Percentiles rank a stretch among this genome's conserved stretches.
Evolutionary conservation across 2,888 invertebrate genomes (phyloP).

Genomic region (Venusia cambrica): DNA sequence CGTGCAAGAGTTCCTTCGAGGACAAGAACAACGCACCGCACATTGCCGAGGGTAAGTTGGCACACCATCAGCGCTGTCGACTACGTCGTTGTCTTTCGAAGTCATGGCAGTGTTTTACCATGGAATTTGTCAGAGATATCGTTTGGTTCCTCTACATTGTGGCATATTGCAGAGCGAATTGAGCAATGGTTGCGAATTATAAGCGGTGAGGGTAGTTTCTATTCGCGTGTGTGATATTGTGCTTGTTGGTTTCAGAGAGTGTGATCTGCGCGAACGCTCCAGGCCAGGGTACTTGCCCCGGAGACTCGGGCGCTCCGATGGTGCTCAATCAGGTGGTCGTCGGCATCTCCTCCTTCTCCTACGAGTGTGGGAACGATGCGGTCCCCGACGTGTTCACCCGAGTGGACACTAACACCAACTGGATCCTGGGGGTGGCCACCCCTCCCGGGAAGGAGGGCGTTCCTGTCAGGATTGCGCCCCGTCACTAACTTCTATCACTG

Average conservation of each 20-base stretch:
- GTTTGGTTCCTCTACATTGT: no score
- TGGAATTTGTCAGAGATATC: no score
- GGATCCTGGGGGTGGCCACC: constrained; percentile 49
- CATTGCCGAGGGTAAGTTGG: constrained; percentile 51
- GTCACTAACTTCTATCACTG: no score
- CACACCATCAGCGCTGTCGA: no score
- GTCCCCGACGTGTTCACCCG: constrained; percentile 52
- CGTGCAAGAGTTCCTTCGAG: constrained; percentile 37
- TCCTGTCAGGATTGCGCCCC: constrained; percentile 10
- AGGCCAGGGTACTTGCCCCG: constrained; percentile 45
- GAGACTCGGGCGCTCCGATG: constrained; percentile 60
- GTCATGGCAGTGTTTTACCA: no score
- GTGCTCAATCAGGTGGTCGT: constrained; percentile 38
- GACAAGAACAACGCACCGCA: constrained; percentile 21
- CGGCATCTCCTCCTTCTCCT: constrained; percentile 43
- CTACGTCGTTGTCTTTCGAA: no score
- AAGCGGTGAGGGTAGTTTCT: no score
- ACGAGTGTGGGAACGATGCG: constrained; percentile 34
- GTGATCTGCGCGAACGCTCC: constrained; percentile 46
- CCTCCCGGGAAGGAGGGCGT: constrained; percentile 23
- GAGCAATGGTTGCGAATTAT: no score
- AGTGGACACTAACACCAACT: constrained; percentile 44
- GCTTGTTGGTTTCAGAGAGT: no score
- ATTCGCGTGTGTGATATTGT: no score
- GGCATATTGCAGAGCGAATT: no score